Evolutionary conservation across 2,113 vertebrate species (phyloP), one percentile per base, ranked within the genome.

Genomic region (Otis tarda): DNA sequence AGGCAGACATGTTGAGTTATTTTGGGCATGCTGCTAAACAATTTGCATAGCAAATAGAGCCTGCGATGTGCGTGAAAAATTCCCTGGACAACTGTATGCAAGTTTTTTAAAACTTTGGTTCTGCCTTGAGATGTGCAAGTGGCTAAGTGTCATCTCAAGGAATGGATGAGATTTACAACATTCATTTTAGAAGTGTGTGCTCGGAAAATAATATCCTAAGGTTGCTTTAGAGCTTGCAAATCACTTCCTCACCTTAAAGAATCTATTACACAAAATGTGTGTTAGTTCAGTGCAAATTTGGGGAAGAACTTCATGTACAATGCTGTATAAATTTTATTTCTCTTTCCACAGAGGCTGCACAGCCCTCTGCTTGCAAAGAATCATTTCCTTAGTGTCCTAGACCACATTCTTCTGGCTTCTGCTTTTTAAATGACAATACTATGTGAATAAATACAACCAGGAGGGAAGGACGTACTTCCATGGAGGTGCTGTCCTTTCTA

Each of bases 31-130:
- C 23, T 87, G 47, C 55, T 90, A n/a, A 74, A 45, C 60, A 90
- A 93, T 90, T 95, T 94, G 63, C 87, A 90, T 86, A 92, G 85
- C 63, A 86, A 96, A 90, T 23, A 78, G 64, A 87, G 68, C 33
- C 64, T 49, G 43, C 76, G 49, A 90, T 65, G 47, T 71, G 64
- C 17, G 35, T 74, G 52, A 93, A 93, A 80, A 88, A 56, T 68
- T 96, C 83, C 68, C 47, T 93, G 80, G 68, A 52, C 37, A 88
- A 55, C 31, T 35, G 9, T 41, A 67, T 57, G 21, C 10, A 70
- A 77, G 50, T 59, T 88, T 65, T 88, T 59, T 14, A 57, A 87
- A 93, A 87, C 35, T 87, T 87, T 67, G 24, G 15, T 52, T 92
- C 55, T 92, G 64, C 52, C 14, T 56, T 88, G 39, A 95, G 77